Base-by-base conservation (phyloP, 2,888 invertebrate species). In the Rambutsinella grinnellia region DNA sequence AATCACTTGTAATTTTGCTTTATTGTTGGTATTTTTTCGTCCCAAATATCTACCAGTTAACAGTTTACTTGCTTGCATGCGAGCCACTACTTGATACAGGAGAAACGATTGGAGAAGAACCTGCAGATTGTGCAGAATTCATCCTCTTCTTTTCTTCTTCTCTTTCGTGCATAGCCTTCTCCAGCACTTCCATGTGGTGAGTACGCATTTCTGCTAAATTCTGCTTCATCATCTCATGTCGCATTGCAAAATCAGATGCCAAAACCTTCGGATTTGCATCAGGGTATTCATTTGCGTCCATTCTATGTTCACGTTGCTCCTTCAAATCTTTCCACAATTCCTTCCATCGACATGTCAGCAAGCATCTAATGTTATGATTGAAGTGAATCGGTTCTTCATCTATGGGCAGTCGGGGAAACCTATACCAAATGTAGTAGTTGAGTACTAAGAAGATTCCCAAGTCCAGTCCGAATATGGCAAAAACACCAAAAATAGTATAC, bases 391-490 rank as follows among this genome's bases (percentile, higher is more conserved):
- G 76, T 17, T 49, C 17, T 2, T 36, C 57, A 15, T 21, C 19
- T 17, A 17, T 6, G 1, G 47, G 49, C 24, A 61, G 46, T 60
- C 23, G 26, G 0, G 46, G 63, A 17, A 76, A 58, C 26, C 28
- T 51, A 44, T 69, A 66, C 62, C 70, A 76, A 19, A 76, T 56
- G 66, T 76, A 70, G 36, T 76, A 76, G 17, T 46, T 70, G 47
- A 68, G 60, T 0, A 76, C 47, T 0, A 21, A 19, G 0, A 76
- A 21, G 23, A 76, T 46, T n/a, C 53, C 66, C 0, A 66, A 3
- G 13, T 36, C 19, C 5, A 76, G 24, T 0, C 27, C 17, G 24
- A 69, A 58, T 3, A 58, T n/a, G 2, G n/a, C 27, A 0, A 44
- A 0, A 10, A 26, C 2, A 3, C 21, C 15, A 1, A 5, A n/a